Base-by-base conservation (phyloP, 2,113 vertebrate species). In the Protobothrops flavoviridis region DNA sequence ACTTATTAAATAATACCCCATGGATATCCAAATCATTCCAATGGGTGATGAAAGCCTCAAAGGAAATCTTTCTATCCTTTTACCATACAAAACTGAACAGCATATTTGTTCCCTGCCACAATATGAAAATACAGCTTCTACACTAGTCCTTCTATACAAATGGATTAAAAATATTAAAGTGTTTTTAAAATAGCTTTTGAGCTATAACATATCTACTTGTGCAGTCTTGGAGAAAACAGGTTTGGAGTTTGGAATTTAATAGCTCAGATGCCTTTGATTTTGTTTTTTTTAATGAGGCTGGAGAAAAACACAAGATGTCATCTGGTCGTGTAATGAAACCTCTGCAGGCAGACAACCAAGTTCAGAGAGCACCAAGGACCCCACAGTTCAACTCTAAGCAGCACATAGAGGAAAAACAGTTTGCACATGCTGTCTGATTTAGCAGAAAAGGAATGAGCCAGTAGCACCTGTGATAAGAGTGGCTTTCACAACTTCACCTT, bases 21-120 rank as follows among this genome's bases (percentile, higher is more conserved):
- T 17, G 20, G 88, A 26, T 17, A 89, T 45, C 26, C 6, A 86
- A 50, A 24, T 15, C 0, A 45, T 23, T 55, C 89, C 15, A 4
- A 11, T 0, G 0, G 29, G 23, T n/a, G 23, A 52, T n/a, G 26
- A 52, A 87, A 88, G 33, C 88, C 21, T 33, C 52, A 53, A 69
- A 55, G 55, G 57, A 85, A 50, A 86, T 59, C 24, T 87, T 57
- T 33, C 3, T 55, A n/a, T 91, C n/a, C 48, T 45, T 56, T 45
- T n/a, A 26, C 74, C 2, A 69, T 56, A 56, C 85, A 89, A 92
- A 92, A 56, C 20, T 48, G 45, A 86, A 48, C 5, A 52, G 45
- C 21, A 89, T 24, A 17, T 21, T 48, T 92, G 43, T 89, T 69
- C n/a, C 86, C 39, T 53, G 45, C 13, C 5, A 23, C 13, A 21